Evolutionary conservation across 2,797 vertebrate genomes (phyloP).

Genomic region (Cossypha caffra): DNA sequence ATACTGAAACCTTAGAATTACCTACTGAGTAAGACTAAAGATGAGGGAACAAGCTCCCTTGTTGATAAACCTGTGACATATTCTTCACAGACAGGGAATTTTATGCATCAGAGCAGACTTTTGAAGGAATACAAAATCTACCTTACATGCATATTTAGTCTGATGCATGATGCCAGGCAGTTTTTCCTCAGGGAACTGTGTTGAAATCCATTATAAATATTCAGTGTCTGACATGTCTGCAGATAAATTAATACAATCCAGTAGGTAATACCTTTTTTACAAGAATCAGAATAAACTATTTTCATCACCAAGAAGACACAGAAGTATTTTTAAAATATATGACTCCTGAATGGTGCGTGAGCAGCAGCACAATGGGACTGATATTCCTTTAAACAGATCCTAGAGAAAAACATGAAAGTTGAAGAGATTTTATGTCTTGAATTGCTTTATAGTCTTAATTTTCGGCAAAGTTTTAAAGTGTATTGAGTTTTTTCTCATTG

Average conservation of each 20-base stretch:
- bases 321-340: neutral
- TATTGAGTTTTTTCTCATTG: neutral
- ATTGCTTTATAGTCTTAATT: neutral
- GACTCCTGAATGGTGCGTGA: neutral
- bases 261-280: neutral
- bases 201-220: slow-evolving; percentile 39
- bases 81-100: neutral
- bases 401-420: neutral
- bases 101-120: neutral
- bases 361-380: neutral
- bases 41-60: neutral
- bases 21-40: neutral
- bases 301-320: neutral
- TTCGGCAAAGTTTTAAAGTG: neutral
- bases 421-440: neutral
- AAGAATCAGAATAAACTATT: neutral
- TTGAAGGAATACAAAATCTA: neutral
- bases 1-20: neutral
- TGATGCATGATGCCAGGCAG: neutral
- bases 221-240: neutral
- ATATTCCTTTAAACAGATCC: neutral
- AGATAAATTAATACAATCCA: slow-evolving; percentile 18
- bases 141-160: neutral
- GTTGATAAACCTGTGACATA: neutral
- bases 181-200: neutral